Evolutionary conservation across 92 coral and sea anemone species (phyloP).

Genomic region (Parazoanthus darwini): DNA sequence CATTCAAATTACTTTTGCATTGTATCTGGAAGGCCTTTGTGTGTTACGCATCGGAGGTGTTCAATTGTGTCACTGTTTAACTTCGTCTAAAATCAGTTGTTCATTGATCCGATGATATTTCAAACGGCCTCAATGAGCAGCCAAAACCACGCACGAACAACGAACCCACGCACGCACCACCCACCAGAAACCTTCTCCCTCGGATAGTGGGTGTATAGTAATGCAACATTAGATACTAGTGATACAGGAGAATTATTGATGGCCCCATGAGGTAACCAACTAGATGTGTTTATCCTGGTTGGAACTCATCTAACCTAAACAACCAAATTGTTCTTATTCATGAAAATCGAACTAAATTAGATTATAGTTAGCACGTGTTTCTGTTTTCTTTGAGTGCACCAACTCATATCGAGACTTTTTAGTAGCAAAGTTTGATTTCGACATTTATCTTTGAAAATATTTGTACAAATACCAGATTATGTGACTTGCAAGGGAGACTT

Average conservation of each 20-base stretch:
- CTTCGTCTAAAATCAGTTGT: neutral
- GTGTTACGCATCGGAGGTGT: neutral
- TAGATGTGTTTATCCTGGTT: neutral
- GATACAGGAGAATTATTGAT: neutral
- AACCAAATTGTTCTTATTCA: neutral
- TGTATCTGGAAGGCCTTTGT: neutral
- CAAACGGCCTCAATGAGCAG: neutral
- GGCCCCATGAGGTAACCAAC: neutral
- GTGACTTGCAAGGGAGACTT: neutral
- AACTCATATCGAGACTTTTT: neutral
- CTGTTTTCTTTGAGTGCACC: neutral
- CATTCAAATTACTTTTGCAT: neutral
- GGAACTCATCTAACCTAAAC: constrained; percentile 24
- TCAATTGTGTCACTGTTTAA: neutral
- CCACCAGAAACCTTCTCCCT: neutral
- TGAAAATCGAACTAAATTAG: neutral
- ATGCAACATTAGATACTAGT: neutral
- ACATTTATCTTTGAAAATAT: neutral
- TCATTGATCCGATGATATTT: neutral
- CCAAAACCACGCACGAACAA: neutral
- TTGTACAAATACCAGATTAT: too few relatives aligned
- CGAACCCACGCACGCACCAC: neutral
- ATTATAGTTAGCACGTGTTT: constrained; percentile 1
- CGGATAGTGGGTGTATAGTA: too few relatives aligned
- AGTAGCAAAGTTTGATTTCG: neutral